Evolutionary conservation across 37 sponge, comb jelly and placozoan genomes (phyloP).

Genomic region (Ephydatia muelleri): DNA sequence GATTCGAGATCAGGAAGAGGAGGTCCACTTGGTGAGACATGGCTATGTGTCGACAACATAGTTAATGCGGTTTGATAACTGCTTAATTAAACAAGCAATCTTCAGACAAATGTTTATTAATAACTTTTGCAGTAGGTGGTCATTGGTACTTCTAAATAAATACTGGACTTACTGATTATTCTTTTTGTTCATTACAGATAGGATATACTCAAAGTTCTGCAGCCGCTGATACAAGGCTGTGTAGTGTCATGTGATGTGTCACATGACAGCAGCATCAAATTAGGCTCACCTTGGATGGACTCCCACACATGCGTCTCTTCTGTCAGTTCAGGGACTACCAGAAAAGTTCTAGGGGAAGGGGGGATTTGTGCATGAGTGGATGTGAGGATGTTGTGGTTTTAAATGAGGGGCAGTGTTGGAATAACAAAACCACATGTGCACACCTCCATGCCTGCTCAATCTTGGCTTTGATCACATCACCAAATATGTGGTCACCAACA

Average conservation of each 20-base stretch:
- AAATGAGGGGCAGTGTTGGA: neutral
- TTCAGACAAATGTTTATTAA: too few relatives aligned
- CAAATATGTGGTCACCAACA: slow-evolving; percentile 96
- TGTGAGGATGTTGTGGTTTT: neutral
- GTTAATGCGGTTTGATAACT: neutral
- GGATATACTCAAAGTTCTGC: slow-evolving; percentile 57
- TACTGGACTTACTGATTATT: too few relatives aligned
- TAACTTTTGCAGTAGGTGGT: too few relatives aligned
- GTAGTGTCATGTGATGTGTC: neutral
- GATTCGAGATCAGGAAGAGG: slow-evolving; percentile 40
- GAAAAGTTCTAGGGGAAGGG: slow-evolving; percentile 66
- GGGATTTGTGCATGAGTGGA: neutral
- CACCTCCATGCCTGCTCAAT: slow-evolving; percentile 95
- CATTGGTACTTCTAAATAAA: too few relatives aligned
- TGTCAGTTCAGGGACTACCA: slow-evolving; percentile 84
- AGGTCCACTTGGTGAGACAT: neutral
- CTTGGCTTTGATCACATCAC: slow-evolving; percentile 95
- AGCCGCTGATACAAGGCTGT: slow-evolving; percentile 31
- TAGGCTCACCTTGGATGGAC: slow-evolving; percentile 20
- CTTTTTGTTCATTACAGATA: slow-evolving; percentile 55
- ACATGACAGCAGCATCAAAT: neutral
- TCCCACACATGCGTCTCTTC: slow-evolving; percentile 77
- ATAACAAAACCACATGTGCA: neutral
- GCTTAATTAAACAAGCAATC: too few relatives aligned
- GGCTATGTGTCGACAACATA: neutral